These are phyloP conservation scores for Tetramorium simillimum DNA, from an alignment of 1,140 invertebrate species.

Conservation along the genomic window DNA sequence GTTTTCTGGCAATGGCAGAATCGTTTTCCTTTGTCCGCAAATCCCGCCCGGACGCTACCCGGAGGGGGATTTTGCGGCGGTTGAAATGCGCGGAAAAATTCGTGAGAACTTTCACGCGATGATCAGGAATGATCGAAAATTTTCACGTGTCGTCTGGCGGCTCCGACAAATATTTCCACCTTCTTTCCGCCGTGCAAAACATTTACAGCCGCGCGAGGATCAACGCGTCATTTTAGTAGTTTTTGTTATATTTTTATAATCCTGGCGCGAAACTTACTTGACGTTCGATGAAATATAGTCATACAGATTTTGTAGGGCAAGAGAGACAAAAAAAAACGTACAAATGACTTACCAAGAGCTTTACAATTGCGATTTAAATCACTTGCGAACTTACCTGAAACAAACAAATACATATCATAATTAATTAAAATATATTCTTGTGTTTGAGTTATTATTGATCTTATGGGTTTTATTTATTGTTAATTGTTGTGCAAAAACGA, in stretches of 20 bases:
- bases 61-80: conserved; percentile 34
- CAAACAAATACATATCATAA: conserved; percentile 22
- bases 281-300: background rate
- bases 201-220: background rate
- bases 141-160: conserved; percentile 19
- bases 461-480: background rate
- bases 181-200: background rate
- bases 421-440: background rate
- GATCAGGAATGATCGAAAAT: conserved; percentile 49
- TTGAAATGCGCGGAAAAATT: background rate
- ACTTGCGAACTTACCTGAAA: conserved; percentile 61
- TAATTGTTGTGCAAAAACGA: background rate
- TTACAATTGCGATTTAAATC: background rate
- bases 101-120: conserved; percentile 7
- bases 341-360: conserved; percentile 50
- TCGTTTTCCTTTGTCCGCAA: conserved; percentile 66
- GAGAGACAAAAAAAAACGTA: background rate
- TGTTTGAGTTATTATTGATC: background rate
- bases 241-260: background rate
- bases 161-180: conserved; percentile 39
- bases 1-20: conserved; percentile 48
- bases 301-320: background rate
- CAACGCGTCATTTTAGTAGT: background rate
- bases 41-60: conserved; percentile 55
- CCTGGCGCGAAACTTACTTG: background rate